Percentiles rank a stretch among this genome's conserved stretches.
Evolutionary conservation across 2,113 vertebrate genomes (phyloP).

Genomic region (Promerops cafer): DNA sequence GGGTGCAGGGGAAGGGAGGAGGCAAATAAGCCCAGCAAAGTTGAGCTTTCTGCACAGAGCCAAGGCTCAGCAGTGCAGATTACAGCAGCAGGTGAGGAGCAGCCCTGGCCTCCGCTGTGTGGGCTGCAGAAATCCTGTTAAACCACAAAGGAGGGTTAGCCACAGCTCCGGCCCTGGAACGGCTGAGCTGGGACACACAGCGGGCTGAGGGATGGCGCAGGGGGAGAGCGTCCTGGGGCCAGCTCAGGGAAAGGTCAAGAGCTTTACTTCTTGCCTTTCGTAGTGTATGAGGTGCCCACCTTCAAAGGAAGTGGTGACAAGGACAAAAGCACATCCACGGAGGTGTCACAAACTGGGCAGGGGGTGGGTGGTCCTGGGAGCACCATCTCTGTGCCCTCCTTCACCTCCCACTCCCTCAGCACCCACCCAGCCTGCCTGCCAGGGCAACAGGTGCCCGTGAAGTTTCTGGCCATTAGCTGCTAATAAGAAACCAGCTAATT

Average conservation of each 20-base stretch:
- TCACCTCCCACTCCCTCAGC: background rate
- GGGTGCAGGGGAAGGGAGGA: constrained; percentile 3
- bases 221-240: background rate
- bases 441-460: background rate
- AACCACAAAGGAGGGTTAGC: constrained; percentile 10
- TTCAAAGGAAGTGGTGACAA: background rate
- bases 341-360: background rate
- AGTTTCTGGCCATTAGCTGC: background rate
- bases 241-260: background rate
- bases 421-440: background rate
- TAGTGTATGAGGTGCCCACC: background rate
- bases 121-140: constrained; percentile 63
- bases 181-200: background rate
- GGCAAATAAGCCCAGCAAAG: constrained; percentile 43
- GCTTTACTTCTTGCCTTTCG: background rate
- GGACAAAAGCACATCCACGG: rapidly evolving
- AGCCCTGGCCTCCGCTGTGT: background rate
- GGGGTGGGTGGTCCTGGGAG: background rate
- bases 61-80: constrained; percentile 50
- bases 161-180: constrained; percentile 26
- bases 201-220: rapidly evolving
- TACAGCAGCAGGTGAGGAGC: constrained; percentile 67
- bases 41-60: constrained; percentile 47
- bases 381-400: background rate
- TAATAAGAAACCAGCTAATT: background rate